Evolutionary conservation across 2,888 invertebrate species (phyloP), one percentile per base, ranked within the genome.

Genomic region (Ophioninae sp.): DNA sequence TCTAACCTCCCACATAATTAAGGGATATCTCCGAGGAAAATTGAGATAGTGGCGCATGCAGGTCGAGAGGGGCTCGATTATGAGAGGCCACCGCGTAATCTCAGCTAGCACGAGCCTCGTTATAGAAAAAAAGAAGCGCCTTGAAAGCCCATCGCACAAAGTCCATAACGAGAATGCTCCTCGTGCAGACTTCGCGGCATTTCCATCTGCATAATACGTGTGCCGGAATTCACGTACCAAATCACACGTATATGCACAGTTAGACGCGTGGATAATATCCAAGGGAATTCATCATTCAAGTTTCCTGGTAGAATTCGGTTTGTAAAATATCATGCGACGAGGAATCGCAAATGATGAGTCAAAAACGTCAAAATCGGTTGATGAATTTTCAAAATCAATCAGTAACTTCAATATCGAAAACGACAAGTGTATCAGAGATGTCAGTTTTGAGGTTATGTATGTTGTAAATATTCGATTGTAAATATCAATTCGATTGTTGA

Each of bases 91-190:
- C 65, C 62, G 21, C 50, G 73, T 77, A 77, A 72, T 73, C 78
- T 57, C 73, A 69, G 61, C 57, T 65, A 23, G 30, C 37, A n/a
- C 10, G 50, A 69, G 17, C 68, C 39, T 72, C 77, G 65, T 62
- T 50, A 30, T n/a, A 39, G 76, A 68, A 41, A 44, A 13, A 57
- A 62, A 61, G 65, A 72, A 67, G 61, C 73, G 37, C 61, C 23
- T 10, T 20, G 30, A 61, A 78, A 82, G 68, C 56, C 57, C 56
- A 61, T 13, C 8, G 72, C 62, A 61, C 62, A 21, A 56, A 73
- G 82, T 82, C 82, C 56, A 73, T 74, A 78, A 78, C 68, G 82
- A 73, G 73, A 82, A 78, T 82, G 68, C 41, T 23, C 30, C 17
- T 61, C 23, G 68, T 39, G 37, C 13, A 21, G 56, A 50, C 41